Evolutionary conservation across 1,140 invertebrate genomes (phyloP).

Genomic region (Hirudo medicinalis): DNA sequence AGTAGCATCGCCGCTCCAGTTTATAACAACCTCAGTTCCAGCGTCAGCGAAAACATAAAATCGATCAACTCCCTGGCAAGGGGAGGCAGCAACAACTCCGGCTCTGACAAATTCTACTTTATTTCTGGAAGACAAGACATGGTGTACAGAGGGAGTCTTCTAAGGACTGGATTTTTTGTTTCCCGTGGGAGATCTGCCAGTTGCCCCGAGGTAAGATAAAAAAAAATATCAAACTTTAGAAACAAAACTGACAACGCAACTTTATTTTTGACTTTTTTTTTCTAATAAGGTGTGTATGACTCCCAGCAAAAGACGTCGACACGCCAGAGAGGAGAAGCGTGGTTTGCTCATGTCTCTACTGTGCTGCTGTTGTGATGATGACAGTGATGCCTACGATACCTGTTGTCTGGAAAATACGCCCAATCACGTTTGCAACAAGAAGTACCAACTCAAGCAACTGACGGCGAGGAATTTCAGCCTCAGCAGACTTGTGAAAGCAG

Average conservation of each 20-base stretch:
- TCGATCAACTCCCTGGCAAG: not conserved
- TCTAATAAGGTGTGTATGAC: no score
- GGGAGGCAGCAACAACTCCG: not conserved
- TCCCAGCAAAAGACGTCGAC: not conserved
- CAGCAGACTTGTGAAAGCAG: no score
- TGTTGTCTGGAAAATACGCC: not conserved
- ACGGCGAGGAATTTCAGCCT: no score
- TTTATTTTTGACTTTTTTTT: no score
- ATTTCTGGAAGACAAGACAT: slow-evolving; percentile 52
- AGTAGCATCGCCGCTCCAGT: not conserved
- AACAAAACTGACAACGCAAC: no score
- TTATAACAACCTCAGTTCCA: not conserved
- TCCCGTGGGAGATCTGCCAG: slow-evolving; percentile 16
- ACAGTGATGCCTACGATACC: not conserved
- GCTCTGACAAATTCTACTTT: slow-evolving; percentile 10
- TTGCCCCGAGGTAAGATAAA: not conserved
- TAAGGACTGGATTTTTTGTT: slow-evolving; percentile 38
- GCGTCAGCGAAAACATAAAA: not conserved
- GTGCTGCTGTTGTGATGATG: not conserved
- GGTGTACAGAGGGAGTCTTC: slow-evolving; percentile 70
- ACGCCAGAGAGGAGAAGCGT: not conserved
- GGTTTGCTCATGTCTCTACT: not conserved
- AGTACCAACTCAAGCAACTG: not conserved
- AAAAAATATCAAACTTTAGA: no score
- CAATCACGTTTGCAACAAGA: not conserved